These are phyloP conservation scores for Rhinopomastus cyanomelas DNA, from an alignment of 2,113 vertebrate species.

Conservation along the genomic window DNA sequence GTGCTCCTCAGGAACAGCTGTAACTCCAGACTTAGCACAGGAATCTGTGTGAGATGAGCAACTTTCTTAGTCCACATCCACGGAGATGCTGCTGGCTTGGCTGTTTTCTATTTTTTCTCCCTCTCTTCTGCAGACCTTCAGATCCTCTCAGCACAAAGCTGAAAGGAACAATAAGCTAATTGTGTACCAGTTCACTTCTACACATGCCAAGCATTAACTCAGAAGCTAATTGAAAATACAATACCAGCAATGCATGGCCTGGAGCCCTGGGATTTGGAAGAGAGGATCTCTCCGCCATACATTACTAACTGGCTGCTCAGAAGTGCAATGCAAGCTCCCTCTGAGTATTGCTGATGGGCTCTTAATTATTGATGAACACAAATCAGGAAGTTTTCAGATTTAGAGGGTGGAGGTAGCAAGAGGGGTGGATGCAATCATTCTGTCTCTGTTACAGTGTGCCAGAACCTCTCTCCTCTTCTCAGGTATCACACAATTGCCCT, in stretches of 20 bases:
- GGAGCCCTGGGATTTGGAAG: constrained; percentile 82
- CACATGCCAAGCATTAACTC: constrained; percentile 82
- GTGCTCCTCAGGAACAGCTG: constrained; percentile 67
- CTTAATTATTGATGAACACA: constrained; percentile 87
- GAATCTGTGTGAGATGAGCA: constrained; percentile 53
- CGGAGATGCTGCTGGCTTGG: constrained; percentile 54
- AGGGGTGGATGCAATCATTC: constrained; percentile 51
- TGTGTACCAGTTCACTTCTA: constrained; percentile 75
- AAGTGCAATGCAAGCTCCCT: constrained; percentile 86
- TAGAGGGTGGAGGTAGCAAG: constrained; percentile 58
- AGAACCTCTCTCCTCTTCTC: not conserved
- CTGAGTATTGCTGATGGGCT: constrained; percentile 80
- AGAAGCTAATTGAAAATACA: constrained; percentile 85
- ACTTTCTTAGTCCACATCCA: constrained; percentile 71
- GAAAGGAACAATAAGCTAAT: constrained; percentile 80
- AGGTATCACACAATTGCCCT: not conserved
- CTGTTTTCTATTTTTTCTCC: not conserved
- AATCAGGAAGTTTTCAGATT: constrained; percentile 78
- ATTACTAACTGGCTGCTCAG: constrained; percentile 80
- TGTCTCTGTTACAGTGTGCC: constrained; percentile 17
- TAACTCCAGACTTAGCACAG: constrained; percentile 64
- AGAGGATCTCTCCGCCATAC: constrained; percentile 76
- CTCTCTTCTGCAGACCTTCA: constrained; percentile 59
- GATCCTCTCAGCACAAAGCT: constrained; percentile 76
- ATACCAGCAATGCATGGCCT: constrained; percentile 76